phyloP scores from a whole-genome alignment of 2,888 invertebrate species.

The Augiades crinisus region DNA sequence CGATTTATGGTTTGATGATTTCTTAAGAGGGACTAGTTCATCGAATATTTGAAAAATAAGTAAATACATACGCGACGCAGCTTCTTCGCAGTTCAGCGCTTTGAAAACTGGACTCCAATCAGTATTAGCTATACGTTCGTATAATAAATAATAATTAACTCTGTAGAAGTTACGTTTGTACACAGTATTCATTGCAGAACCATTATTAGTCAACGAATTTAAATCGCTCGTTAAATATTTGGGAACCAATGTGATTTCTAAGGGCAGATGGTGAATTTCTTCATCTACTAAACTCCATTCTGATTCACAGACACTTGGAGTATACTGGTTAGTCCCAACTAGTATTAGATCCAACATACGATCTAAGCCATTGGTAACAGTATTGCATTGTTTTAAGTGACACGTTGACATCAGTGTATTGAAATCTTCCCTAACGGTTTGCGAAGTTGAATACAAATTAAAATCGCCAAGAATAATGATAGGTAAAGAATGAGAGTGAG shows the following conservation, averaged over 20 bases:
- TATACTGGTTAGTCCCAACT: neutral
- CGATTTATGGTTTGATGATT: neutral
- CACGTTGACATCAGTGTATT: neutral
- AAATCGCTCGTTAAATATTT: no score
- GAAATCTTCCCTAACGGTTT: neutral
- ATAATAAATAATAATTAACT: no score
- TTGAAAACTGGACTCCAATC: neutral
- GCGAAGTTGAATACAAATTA: neutral
- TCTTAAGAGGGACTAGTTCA: neutral
- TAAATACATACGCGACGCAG: neutral
- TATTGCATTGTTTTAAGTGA: conserved; percentile 1
- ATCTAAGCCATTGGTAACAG: neutral
- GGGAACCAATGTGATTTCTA: no score
- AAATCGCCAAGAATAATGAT: conserved; percentile 1
- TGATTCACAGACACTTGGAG: neutral
- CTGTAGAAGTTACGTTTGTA: no score
- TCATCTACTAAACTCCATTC: neutral
- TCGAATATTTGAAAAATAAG: neutral
- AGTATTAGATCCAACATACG: neutral
- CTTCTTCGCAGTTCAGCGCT: neutral
- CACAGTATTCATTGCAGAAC: no score
- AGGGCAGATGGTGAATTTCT: neutral
- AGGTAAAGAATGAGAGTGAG: neutral
- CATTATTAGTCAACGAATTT: no score
- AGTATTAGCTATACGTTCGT: neutral